Evolutionary conservation across 1,140 invertebrate genomes (phyloP).

Genomic region (Elymnias hypermnestra): DNA sequence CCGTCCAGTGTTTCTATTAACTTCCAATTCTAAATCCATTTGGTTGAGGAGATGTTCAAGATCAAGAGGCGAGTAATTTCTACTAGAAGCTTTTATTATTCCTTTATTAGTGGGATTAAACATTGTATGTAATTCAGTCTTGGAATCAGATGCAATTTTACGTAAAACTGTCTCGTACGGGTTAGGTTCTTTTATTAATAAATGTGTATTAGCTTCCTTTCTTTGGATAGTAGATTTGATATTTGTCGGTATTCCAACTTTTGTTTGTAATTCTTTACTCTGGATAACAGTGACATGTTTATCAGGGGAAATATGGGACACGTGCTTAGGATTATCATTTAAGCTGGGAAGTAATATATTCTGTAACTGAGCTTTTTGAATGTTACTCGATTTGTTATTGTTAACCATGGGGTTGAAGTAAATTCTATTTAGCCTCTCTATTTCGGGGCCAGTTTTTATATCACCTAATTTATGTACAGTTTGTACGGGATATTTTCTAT

Average conservation of each 20-base stretch:
- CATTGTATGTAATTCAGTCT: constrained; percentile 23
- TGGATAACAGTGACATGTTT: constrained; percentile 33
- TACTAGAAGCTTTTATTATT: constrained; percentile 26
- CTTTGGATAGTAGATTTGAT: constrained; percentile 23
- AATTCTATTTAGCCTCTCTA: constrained; percentile 8
- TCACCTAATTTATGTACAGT: constrained; percentile 7
- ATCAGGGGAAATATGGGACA: constrained; percentile 3
- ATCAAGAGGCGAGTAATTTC: constrained; percentile 50
- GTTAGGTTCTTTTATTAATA: constrained; percentile 44
- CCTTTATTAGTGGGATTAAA: constrained; percentile 20
- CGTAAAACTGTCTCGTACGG: constrained; percentile 57
- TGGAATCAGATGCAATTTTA: constrained; percentile 34
- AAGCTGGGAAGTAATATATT: background rate
- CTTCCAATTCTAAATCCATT: constrained; percentile 63
- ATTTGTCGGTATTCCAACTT: constrained; percentile 19
- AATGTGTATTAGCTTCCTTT: constrained; percentile 31
- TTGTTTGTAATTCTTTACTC: constrained; percentile 36
- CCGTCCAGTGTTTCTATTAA: constrained; percentile 62
- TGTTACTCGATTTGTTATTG: constrained; percentile 7
- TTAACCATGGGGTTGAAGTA: constrained; percentile 27
- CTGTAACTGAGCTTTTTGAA: background rate
- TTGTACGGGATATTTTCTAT: constrained; percentile 16
- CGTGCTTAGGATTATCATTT: constrained; percentile 1
- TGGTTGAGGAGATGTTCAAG: constrained; percentile 57
- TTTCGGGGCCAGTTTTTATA: constrained; percentile 3